Percentiles rank a stretch among this genome's conserved stretches.
Evolutionary conservation across 2,113 vertebrate species (phyloP).

Genomic region (Albula goreensis): DNA sequence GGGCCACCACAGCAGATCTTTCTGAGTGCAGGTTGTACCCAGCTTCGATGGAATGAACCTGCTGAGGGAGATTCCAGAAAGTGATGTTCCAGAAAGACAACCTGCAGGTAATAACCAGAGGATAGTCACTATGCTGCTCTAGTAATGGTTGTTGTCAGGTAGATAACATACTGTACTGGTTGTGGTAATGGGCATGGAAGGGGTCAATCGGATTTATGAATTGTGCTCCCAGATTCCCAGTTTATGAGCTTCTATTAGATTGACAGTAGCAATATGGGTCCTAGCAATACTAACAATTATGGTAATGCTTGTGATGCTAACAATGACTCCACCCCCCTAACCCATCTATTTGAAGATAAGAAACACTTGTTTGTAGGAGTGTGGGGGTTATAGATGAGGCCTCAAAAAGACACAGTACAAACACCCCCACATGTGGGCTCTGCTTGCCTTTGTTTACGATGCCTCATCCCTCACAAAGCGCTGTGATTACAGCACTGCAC

Average conservation of each 20-base stretch:
- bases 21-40: not conserved
- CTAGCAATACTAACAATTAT: not conserved
- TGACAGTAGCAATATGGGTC: not conserved
- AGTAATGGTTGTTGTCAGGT: not conserved
- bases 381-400: conserved; percentile 5
- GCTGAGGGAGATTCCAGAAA: not conserved
- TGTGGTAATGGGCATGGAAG: not conserved
- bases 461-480: not conserved
- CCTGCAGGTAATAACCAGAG: not conserved
- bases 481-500: not conserved
- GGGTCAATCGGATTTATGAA: not conserved
- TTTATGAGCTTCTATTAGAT: not conserved
- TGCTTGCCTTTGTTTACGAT: conserved; percentile 5
- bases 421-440: conserved; percentile 18
- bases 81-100: not conserved
- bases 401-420: conserved; percentile 15
- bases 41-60: not conserved
- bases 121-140: not conserved
- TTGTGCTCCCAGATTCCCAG: not conserved
- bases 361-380: not conserved
- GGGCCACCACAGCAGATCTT: too few relatives aligned
- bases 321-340: not conserved
- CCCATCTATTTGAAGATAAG: not conserved
- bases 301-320: not conserved
- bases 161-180: not conserved